Conservation (phyloP, 2,113 vertebrate genomes). For the Plotosus lineatus region DNA sequence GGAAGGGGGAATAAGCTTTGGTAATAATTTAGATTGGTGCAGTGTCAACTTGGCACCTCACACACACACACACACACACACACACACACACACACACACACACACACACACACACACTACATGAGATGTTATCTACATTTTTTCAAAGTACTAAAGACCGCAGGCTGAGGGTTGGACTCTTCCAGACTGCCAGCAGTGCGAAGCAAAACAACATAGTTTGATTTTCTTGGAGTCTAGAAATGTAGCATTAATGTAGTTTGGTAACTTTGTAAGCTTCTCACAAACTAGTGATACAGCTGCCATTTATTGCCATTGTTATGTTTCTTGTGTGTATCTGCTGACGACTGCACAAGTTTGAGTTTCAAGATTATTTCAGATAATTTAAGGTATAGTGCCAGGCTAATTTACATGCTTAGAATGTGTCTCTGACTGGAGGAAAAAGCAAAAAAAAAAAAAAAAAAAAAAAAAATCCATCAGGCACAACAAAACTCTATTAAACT, state of each 20-base stretch:
- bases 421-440: background rate
- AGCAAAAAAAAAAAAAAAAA: background rate
- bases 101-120: background rate
- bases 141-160: background rate
- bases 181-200: background rate
- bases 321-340: background rate
- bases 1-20: slow-evolving; percentile 44
- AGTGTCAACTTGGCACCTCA: slow-evolving; percentile 6
- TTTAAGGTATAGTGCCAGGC: background rate
- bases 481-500: background rate
- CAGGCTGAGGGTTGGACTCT: background rate
- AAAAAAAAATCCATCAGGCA: background rate
- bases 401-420: background rate
- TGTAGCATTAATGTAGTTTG: background rate
- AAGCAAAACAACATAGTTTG: background rate
- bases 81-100: background rate
- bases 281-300: background rate
- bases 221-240: background rate
- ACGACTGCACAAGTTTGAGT: background rate
- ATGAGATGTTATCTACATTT: background rate
- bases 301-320: background rate
- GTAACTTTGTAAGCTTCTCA: background rate
- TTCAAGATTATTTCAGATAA: background rate
- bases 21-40: slow-evolving; percentile 45
- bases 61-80: background rate